phyloP scores from a whole-genome alignment of 2,797 vertebrate species.

The Enteromius trimaculatus region DNA sequence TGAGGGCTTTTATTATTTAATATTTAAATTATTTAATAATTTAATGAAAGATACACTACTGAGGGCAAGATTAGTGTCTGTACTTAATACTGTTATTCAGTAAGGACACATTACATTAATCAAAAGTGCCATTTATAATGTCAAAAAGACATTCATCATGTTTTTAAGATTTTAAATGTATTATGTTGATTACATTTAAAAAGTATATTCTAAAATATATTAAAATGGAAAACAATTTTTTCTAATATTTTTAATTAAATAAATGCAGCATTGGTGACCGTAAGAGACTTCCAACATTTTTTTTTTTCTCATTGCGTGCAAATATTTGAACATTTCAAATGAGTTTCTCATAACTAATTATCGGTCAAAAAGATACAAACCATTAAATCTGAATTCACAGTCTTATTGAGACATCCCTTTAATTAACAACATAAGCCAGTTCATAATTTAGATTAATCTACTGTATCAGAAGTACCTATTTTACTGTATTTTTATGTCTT shows the following conservation, averaged over 20 bases:
- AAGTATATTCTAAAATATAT: neutral
- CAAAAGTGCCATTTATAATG: neutral
- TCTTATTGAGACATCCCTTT: neutral
- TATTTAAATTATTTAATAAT: neutral
- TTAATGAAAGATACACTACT: neutral
- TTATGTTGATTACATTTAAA: neutral
- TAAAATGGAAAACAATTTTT: neutral
- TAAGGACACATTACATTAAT: neutral
- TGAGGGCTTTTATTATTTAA: neutral
- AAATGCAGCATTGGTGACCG: neutral
- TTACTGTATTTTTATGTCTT: neutral
- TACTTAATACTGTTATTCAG: neutral
- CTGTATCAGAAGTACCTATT: neutral
- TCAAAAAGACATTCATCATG: neutral
- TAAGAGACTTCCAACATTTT: neutral
- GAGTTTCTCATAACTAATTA: neutral
- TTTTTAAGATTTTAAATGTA: neutral
- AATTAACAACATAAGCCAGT: neutral
- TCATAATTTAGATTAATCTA: neutral
- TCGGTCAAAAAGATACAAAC: neutral
- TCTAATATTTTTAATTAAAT: neutral
- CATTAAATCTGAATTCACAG: neutral
- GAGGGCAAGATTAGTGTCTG: neutral
- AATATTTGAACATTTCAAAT: neutral
- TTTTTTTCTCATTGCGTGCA: neutral